Evolutionary conservation across 2,888 invertebrate genomes (phyloP).

Genomic region (Cephus nigrinus): DNA sequence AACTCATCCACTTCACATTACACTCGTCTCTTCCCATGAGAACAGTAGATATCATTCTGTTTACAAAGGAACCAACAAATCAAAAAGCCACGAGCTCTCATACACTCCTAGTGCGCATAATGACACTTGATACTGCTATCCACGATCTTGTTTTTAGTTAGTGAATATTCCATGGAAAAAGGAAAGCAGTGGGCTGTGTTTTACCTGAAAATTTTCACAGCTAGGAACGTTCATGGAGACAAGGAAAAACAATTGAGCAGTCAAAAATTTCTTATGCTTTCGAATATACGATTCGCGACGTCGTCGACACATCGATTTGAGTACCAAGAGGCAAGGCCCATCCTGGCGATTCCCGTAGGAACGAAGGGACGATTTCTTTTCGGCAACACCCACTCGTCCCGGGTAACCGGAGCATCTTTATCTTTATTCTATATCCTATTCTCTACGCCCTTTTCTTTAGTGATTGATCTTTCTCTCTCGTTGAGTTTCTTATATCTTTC

Average conservation of each 20-base stretch:
- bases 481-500: background rate
- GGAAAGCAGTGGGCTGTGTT: background rate
- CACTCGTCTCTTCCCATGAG: background rate
- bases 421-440: constrained; percentile 27
- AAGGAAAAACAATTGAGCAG: background rate
- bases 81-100: background rate
- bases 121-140: background rate
- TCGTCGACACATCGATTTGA: background rate
- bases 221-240: background rate
- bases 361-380: constrained; percentile 21
- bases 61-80: background rate
- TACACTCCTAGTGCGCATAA: background rate
- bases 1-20: constrained; percentile 31
- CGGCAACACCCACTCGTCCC: constrained; percentile 52
- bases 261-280: background rate
- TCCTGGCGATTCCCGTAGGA: constrained; percentile 3
- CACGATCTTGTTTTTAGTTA: background rate
- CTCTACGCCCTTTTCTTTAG: constrained; percentile 15
- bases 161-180: background rate
- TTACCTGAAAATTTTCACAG: background rate
- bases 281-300: background rate
- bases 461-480: background rate
- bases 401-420: constrained; percentile 43
- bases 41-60: background rate
- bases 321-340: background rate